Evolutionary conservation across 2,797 vertebrate species (phyloP).

Genomic region (Vireo griseus): DNA sequence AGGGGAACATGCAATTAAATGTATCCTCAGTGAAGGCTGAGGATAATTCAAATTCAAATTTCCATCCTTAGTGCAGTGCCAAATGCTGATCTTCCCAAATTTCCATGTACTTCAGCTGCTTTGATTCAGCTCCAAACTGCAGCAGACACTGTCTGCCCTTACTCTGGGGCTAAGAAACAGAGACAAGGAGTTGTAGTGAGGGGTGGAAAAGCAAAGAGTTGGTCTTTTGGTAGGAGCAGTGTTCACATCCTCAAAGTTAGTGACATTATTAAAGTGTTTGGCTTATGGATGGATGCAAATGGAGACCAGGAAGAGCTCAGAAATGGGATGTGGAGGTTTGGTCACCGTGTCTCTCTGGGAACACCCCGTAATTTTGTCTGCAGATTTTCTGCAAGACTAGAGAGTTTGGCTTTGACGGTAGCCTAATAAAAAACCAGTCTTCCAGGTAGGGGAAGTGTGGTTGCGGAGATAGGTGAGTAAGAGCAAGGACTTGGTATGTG

Average conservation of each 20-base stretch:
- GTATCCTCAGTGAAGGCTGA: background rate
- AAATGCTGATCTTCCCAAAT: background rate
- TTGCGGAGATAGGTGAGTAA: background rate
- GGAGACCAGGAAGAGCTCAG: background rate
- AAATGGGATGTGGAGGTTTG: background rate
- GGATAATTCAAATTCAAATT: background rate
- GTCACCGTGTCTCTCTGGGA: background rate
- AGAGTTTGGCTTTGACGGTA: background rate
- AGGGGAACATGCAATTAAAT: background rate
- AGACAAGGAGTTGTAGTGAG: background rate
- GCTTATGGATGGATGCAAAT: background rate
- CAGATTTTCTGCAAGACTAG: background rate
- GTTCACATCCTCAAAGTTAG: background rate
- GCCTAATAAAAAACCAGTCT: background rate
- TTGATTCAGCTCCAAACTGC: background rate
- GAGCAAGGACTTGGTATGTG: background rate
- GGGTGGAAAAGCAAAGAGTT: background rate
- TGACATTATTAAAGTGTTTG: background rate
- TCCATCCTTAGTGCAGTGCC: background rate
- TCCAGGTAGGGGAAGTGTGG: background rate
- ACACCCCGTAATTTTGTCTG: background rate
- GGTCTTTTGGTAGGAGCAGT: background rate
- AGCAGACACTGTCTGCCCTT: background rate
- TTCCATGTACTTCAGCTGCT: background rate
- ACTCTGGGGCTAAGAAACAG: background rate